These are phyloP conservation scores for Dione vanillae DNA, from an alignment of 2,888 invertebrate genomes.

Conservation along the genomic window DNA sequence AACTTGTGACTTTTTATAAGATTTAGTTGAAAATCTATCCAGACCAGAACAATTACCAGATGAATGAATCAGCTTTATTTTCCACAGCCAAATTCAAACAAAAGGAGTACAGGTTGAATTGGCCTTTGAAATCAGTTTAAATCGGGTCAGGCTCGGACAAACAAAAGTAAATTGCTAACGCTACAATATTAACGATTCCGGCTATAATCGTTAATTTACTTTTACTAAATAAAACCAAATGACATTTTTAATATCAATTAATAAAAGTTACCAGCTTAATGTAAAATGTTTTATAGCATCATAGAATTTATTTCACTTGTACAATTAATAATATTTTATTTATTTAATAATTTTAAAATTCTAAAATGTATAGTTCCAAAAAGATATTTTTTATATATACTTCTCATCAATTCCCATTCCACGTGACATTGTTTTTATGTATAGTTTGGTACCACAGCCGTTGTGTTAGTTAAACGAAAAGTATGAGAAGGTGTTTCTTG, in stretches of 20 bases:
- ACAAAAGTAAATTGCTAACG: slow-evolving; percentile 70
- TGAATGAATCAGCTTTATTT: slow-evolving; percentile 69
- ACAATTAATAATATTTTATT: no score
- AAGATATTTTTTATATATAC: no score
- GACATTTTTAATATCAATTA: background rate
- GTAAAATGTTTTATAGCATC: background rate
- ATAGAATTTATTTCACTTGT: background rate
- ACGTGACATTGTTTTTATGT: no score
- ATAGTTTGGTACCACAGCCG: background rate
- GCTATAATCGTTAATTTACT: slow-evolving; percentile 56
- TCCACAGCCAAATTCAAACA: slow-evolving; percentile 71
- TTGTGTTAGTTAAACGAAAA: slow-evolving; percentile 21
- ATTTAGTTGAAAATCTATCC: slow-evolving; percentile 28
- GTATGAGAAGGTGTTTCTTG: slow-evolving; percentile 11
- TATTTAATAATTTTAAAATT: no score
- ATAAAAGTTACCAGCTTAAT: background rate
- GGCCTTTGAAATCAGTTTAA: slow-evolving; percentile 76
- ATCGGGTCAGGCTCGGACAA: slow-evolving; percentile 77
- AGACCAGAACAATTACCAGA: slow-evolving; percentile 51
- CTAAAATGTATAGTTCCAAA: no score
- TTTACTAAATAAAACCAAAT: slow-evolving; percentile 14
- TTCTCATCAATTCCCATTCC: no score
- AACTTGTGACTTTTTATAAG: slow-evolving; percentile 28
- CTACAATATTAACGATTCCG: slow-evolving; percentile 51
- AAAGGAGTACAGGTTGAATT: slow-evolving; percentile 76